Evolutionary conservation across 2,113 vertebrate genomes (phyloP), one percentile per base, ranked within the genome.

Genomic region (Acanthisitta chloris): DNA sequence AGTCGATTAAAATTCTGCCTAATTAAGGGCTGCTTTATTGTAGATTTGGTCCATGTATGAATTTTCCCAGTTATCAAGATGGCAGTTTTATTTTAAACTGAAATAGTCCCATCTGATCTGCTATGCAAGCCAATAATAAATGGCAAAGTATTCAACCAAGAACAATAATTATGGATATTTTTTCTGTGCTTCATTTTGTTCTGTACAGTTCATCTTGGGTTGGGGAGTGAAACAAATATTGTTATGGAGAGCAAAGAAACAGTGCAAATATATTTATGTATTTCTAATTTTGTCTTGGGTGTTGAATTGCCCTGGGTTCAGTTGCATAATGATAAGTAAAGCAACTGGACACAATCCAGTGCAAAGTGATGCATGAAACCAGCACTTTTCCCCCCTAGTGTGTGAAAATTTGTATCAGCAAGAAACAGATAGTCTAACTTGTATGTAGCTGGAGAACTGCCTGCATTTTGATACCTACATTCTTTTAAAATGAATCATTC

Each of bases 211-310:
- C 46, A 81, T 83, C 84, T 88, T 86, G 40, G 70, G 73, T 38
- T 84, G 69, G 16, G 8, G 31, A 94, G 33, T 33, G 81, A 96
- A 96, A 89, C 45, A 91, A 95, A 94, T 93, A 94, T 88, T 94
- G 87, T 90, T 93, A 55, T 81, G 93, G 91, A 92, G 88, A 91
- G 94, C 61, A 92, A 94, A 81, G 90, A 96, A 95, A 94, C 86
- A 72, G 73, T 69, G 61, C 64, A 92, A 94, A 95, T 73, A 64
- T 93, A 83, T 96, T 89, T 84, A 43, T 71, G 17, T 78, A 90
- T 87, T 96, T 97, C 96, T 96, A 97, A 97, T 95, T 97, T 95
- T 90, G 92, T 95, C 95, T 81, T 67, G 81, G 84, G 90, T 94
- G 73, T 95, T 93, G 92, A 88, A 71, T 96, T 92, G 91, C 93